A percentile compares a stretch with the other conserved stretches of the same genome.
Evolutionary conservation across 2,888 invertebrate genomes (phyloP).

Genomic region (Euphydryas editha): DNA sequence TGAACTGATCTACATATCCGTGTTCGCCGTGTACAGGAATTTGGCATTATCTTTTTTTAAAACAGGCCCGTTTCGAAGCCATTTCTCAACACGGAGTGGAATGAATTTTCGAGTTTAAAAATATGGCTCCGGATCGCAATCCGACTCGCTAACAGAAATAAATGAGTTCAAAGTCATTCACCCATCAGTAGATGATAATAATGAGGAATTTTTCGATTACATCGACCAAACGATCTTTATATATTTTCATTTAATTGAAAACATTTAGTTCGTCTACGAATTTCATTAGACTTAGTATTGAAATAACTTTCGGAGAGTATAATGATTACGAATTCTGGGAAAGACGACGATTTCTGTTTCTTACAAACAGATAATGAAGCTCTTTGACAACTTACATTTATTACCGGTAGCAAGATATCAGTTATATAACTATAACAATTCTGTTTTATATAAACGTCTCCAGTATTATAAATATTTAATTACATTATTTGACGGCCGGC

Average conservation of each 20-base stretch:
- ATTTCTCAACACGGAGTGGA: conserved; percentile 36
- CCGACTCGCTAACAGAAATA: conserved; percentile 22
- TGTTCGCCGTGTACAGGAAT: conserved; percentile 43
- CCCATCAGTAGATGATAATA: conserved; percentile 12
- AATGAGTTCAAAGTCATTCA: conserved; percentile 31
- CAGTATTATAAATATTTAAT: background rate
- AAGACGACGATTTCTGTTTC: background rate
- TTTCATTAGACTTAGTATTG: background rate
- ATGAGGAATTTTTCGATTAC: conserved; percentile 13
- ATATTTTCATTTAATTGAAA: conserved; percentile 10
- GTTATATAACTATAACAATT: background rate
- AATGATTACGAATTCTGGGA: conserved; percentile 8
- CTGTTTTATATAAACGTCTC: background rate
- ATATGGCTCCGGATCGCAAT: conserved; percentile 24
- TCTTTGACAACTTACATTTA: conserved; percentile 28
- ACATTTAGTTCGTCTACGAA: conserved; percentile 6
- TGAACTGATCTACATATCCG: conserved; percentile 72
- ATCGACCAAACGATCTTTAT: background rate
- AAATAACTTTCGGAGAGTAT: conserved; percentile 5
- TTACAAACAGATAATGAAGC: conserved; percentile 1
- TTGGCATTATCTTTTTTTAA: conserved; percentile 45
- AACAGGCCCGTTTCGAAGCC: conserved; percentile 37
- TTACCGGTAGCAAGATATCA: conserved; percentile 12
- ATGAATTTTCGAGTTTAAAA: conserved; percentile 36
- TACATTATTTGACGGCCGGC: too few relatives aligned